Evolutionary conservation across 2,888 invertebrate species (phyloP).

Genomic region (Drosophila fungiperda): DNA sequence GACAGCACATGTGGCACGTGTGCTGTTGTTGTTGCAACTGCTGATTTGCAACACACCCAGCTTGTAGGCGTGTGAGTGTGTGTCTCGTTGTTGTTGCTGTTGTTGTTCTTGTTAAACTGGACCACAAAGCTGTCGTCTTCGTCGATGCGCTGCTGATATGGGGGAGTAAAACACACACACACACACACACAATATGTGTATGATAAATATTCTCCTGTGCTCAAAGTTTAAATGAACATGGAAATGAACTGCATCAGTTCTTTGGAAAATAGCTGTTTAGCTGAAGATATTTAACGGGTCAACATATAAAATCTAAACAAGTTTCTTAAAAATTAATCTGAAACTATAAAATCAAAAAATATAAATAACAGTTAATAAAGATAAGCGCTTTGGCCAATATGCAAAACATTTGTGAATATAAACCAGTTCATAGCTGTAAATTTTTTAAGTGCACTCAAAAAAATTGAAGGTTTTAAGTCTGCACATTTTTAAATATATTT

Average conservation of each 20-base stretch:
- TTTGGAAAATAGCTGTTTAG: background rate
- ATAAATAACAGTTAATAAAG: background rate
- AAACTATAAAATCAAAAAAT: background rate
- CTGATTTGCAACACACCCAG: constrained; percentile 10
- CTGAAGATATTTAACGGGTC: background rate
- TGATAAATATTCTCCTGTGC: constrained; percentile 29
- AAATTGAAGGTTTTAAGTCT: background rate
- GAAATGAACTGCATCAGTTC: constrained; percentile 39
- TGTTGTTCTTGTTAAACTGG: constrained; percentile 37
- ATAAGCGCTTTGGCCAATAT: background rate
- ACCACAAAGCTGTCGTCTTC: constrained; percentile 22
- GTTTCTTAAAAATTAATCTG: background rate
- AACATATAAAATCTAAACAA: background rate
- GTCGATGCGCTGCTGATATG: constrained; percentile 24
- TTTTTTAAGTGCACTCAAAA: background rate
- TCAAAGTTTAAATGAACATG: constrained; percentile 50
- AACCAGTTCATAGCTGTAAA: background rate
- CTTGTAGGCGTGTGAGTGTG: constrained; percentile 23
- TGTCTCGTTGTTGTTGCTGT: constrained; percentile 23
- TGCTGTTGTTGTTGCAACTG: constrained; percentile 48
- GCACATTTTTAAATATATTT: background rate
- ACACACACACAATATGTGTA: background rate
- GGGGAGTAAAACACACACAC: constrained; percentile 25
- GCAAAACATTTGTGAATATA: background rate
- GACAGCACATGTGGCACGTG: constrained; percentile 80